Evolutionary conservation across 2,113 vertebrate genomes (phyloP).

Genomic region (Halcyon malimbica): DNA sequence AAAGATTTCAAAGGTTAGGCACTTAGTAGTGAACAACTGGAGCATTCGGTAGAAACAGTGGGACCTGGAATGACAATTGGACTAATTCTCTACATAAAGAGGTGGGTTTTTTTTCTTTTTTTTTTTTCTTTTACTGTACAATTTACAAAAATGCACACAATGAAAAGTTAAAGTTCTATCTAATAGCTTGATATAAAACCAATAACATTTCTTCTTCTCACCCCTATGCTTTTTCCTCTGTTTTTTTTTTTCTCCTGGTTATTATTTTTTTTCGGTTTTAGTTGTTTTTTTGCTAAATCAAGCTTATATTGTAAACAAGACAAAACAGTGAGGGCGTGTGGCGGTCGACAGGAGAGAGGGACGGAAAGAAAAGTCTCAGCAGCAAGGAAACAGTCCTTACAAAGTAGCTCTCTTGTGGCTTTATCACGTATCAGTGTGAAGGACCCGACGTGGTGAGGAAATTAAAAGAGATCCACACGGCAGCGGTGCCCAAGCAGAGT

Average conservation of each 20-base stretch:
- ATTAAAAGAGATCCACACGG: not conserved
- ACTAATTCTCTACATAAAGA: conserved; percentile 70
- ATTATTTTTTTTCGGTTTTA: not conserved
- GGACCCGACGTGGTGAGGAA: conserved; percentile 15
- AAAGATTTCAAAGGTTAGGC: conserved; percentile 90
- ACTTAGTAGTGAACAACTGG: conserved; percentile 90
- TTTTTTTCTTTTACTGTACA: conserved; percentile 60
- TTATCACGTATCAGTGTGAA: conserved; percentile 15
- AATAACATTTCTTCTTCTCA: conserved; percentile 61
- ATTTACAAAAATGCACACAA: conserved; percentile 84
- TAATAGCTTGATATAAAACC: conserved; percentile 78
- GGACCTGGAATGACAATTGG: conserved; percentile 83
- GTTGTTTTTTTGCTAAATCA: conserved; percentile 49
- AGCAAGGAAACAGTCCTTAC: conserved; percentile 60
- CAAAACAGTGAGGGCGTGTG: conserved; percentile 67
- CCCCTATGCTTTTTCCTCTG: not conserved
- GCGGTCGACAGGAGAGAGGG: conserved; percentile 50
- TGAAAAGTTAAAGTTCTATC: conserved; percentile 81
- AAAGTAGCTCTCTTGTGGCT: conserved; percentile 49
- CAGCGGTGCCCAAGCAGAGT: conserved; percentile 1
- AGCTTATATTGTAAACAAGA: conserved; percentile 74
- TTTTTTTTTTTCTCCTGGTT: not conserved
- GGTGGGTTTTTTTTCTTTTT: not conserved
- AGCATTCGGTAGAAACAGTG: conserved; percentile 80
- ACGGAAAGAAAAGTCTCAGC: conserved; percentile 49